Base-by-base conservation (phyloP, 2,797 vertebrate species). In the Gymnothorax reevesii region DNA sequence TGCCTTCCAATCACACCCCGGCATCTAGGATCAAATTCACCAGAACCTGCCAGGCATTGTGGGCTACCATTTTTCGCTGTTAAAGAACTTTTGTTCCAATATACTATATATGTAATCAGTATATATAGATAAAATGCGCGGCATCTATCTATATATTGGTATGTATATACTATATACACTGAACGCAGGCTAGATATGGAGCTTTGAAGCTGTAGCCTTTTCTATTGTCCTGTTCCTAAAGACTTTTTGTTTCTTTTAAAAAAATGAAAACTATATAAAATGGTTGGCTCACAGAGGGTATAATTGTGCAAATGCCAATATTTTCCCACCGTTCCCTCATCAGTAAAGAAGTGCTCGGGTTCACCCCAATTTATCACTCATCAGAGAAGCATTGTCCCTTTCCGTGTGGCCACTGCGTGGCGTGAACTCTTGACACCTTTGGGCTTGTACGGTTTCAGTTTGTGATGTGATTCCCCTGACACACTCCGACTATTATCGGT, bases 281-380 rank as follows among this genome's bases (percentile, higher is more conserved):
- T 95, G 94, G 96, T 97, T 96, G 94, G 94, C 95, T 97, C 95
- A 95, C 93, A 95, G 94, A 95, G 95, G 94, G 96, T 94, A 95
- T 95, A 96, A 96, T 96, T 96, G 97, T 97, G 96, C 96, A 96
- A 96, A 96, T 97, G 96, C 95, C 96, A 96, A 97, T 95, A 94
- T 96, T 96, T 95, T 95, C 94, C 95, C 95, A 90, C 92, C 94
- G 95, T 95, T 95, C 94, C 92, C 95, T 95, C 95, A 95, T 94
- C 94, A 95, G 95, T 95, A 94, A 90, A 95, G 94, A 94, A 94
- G 94, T 95, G 95, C 96, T 96, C 95, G 95, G 84, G 88, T 86
- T 88, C 86, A 82, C 80, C 86, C 69, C 87, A 85, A n/a, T 88
- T 59, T 84, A 83, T 86, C 59, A 87, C 73, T 33, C 60, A 55